Evolutionary conservation across 2,797 vertebrate species (phyloP), one percentile per base, ranked within the genome.

Genomic region (Rhinogobio ventralis): DNA sequence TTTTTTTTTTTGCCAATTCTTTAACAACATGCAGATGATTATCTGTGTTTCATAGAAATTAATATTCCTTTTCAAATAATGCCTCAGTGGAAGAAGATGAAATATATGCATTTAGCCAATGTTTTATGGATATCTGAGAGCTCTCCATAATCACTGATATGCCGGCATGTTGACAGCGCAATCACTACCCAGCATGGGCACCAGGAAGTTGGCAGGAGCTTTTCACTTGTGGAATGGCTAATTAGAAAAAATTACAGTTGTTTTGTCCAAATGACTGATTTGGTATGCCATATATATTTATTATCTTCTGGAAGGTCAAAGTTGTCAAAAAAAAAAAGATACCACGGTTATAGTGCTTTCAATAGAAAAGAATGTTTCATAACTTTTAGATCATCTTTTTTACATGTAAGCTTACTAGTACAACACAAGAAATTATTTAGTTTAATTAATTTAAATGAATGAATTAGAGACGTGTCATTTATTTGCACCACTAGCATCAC

Each of bases 91-190:
- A 78, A 53, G 51, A 80, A 83, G 66, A 77, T 83, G 33, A 87
- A 88, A 87, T 78, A 86, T 89, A 89, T 55, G 80, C 77, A 15
- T 82, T 83, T 87, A 87, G 89, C 79, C 67, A 86, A 86, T 82
- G 81, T 53, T 30, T 87, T 86, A 84, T 64, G 66, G 85, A 86
- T 89, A 79, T 30, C 45, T 46, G 36, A 79, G 84, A 81, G 87
- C 60, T n/a, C 90, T 83, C 84, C 89, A 90, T 88, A 91, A 91
- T 93, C 91, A 92, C 87, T 51, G 1, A 66, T 73, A 82, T 67
- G 87, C 57, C 76, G 64, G 39, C 30, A 30, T 68, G 84, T 86
- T 87, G 81, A 84, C 68, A 85, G 75, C 89, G 85, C 79, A 87
- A 85, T 90, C 82, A 88, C 88, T 86, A 77, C 85, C 87, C 81